phyloP scores from a whole-genome alignment of 2,113 vertebrate genomes.

The Mesoclemmys tuberculata region DNA sequence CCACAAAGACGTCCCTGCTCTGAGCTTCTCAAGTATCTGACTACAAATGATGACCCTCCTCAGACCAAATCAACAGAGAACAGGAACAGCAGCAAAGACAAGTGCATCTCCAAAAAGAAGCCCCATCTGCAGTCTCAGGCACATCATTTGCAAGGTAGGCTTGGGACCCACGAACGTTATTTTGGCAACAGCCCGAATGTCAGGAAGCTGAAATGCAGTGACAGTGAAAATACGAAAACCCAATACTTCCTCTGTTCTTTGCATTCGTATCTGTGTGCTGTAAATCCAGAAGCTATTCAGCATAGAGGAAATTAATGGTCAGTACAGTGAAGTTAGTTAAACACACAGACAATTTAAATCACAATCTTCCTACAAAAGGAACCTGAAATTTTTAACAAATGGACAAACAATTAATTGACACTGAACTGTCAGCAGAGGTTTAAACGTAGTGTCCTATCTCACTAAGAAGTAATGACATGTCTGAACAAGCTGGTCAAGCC shows the following conservation, averaged over 20 bases:
- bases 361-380: not conserved
- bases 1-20: constrained; percentile 97
- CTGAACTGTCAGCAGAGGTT: not conserved
- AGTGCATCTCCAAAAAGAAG: constrained; percentile 90
- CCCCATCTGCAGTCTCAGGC: constrained; percentile 84
- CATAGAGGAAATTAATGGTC: not conserved
- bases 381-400: not conserved
- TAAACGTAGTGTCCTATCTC: constrained; percentile 16
- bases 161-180: constrained; percentile 47
- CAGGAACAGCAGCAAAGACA: constrained; percentile 92
- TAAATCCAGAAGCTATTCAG: not conserved
- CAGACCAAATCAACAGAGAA: constrained; percentile 93
- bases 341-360: constrained; percentile 6
- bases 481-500: constrained; percentile 30
- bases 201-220: constrained; percentile 49
- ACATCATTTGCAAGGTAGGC: constrained; percentile 96
- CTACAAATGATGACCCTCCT: constrained; percentile 93
- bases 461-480: constrained; percentile 56
- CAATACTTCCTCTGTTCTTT: not conserved
- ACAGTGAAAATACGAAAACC: not conserved
- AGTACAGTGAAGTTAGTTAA: constrained; percentile 19
- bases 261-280: not conserved
- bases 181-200: constrained; percentile 68
- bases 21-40: constrained; percentile 99
- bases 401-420: not conserved